These are phyloP conservation scores for Ovis canadensis DNA, from an alignment of 2,113 vertebrate species.

Conservation along the genomic window DNA sequence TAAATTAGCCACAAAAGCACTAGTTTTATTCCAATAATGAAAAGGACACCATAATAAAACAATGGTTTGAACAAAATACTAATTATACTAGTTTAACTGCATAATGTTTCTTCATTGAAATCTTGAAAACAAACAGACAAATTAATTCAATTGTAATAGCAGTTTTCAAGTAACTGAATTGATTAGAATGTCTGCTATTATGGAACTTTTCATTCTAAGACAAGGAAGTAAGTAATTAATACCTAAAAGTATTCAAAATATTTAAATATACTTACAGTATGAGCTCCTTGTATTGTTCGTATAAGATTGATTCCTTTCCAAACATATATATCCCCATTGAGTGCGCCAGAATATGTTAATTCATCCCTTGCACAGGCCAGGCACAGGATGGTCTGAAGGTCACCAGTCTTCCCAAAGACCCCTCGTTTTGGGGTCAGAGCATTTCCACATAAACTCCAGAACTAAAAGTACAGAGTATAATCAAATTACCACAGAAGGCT, in stretches of 20 bases:
- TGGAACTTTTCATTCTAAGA: background rate
- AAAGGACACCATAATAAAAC: background rate
- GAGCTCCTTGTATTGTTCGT: constrained; percentile 95
- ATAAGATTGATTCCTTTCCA: constrained; percentile 97
- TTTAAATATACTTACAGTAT: constrained; percentile 87
- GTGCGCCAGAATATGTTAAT: constrained; percentile 95
- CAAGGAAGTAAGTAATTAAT: background rate
- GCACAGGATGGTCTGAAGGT: constrained; percentile 98
- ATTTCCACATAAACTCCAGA: constrained; percentile 98
- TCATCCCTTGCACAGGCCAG: constrained; percentile 96
- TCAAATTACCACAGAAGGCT: constrained; percentile 31
- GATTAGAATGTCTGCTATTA: background rate
- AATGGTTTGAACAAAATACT: constrained; percentile 24
- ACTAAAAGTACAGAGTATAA: constrained; percentile 80
- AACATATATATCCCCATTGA: constrained; percentile 97
- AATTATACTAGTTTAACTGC: background rate
- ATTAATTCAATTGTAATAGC: background rate
- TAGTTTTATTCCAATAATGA: background rate
- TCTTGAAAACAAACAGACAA: constrained; percentile 18
- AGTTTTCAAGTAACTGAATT: constrained; percentile 6
- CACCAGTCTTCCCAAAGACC: constrained; percentile 96
- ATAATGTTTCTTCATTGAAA: constrained; percentile 35
- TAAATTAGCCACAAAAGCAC: background rate
- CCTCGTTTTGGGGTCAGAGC: constrained; percentile 96
- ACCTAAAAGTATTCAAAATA: constrained; percentile 23